Percentiles rank a stretch among this genome's conserved stretches.
Evolutionary conservation across 2,888 invertebrate genomes (phyloP).

Genomic region (Polyploca ridens): DNA sequence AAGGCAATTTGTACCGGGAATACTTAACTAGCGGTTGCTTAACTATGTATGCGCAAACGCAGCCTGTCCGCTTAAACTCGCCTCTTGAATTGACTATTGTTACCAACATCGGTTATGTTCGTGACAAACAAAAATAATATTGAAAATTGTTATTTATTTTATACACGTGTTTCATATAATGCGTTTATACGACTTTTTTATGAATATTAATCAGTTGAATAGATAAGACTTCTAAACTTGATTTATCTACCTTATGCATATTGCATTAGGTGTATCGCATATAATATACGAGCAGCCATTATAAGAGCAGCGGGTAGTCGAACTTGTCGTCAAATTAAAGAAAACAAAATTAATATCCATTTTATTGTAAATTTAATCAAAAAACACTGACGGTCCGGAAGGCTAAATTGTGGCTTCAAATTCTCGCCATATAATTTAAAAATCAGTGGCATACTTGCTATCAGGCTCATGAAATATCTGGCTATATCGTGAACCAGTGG

Average conservation of each 20-base stretch:
- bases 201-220: constrained; percentile 39
- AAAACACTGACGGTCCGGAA: too few relatives aligned
- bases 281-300: too few relatives aligned
- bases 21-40: constrained; percentile 49
- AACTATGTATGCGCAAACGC: constrained; percentile 35
- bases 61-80: constrained; percentile 49
- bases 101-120: constrained; percentile 31
- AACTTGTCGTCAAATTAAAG: too few relatives aligned
- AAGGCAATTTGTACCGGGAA: constrained; percentile 73
- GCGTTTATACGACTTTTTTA: constrained; percentile 16
- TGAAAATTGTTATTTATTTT: constrained; percentile 35
- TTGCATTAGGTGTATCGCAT: constrained; percentile 12
- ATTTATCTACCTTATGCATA: constrained; percentile 19
- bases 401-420: too few relatives aligned
- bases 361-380: too few relatives aligned
- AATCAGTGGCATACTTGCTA: too few relatives aligned
- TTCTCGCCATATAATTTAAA: too few relatives aligned
- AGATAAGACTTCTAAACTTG: constrained; percentile 11
- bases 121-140: constrained; percentile 27
- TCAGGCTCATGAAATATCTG: not conserved
- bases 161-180: constrained; percentile 37
- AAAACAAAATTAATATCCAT: too few relatives aligned
- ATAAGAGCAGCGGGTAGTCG: not conserved
- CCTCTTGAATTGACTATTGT: constrained; percentile 67
- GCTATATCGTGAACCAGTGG: constrained; percentile 1